Evolutionary conservation across 2,888 invertebrate species (phyloP).

Genomic region (Drosophila ezoana): DNA sequence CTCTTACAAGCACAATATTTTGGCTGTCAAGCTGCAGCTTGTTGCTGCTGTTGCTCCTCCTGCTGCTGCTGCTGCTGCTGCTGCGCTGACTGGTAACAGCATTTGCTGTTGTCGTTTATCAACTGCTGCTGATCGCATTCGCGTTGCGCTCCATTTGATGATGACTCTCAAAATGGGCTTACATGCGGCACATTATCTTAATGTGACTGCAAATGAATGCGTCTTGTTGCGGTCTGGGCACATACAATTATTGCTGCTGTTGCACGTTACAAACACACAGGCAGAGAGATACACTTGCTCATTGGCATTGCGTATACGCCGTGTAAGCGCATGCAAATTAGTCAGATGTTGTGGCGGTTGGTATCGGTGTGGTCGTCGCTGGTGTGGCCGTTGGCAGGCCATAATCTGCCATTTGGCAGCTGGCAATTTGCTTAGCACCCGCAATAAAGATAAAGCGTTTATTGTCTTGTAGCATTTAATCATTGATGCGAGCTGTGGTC

Average conservation of each 20-base stretch:
- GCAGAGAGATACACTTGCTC: not conserved
- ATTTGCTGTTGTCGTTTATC: slow-evolving; percentile 74
- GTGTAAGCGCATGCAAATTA: slow-evolving; percentile 44
- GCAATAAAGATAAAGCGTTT: slow-evolving; percentile 74
- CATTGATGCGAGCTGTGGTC: slow-evolving; percentile 42
- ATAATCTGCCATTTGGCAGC: slow-evolving; percentile 73
- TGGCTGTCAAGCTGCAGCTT: slow-evolving; percentile 57
- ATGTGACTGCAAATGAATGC: slow-evolving; percentile 77
- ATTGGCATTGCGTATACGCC: slow-evolving; percentile 50
- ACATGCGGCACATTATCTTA: slow-evolving; percentile 78
- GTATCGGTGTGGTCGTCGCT: slow-evolving; percentile 15
- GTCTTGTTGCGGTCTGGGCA: slow-evolving; percentile 40
- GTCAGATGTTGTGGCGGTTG: slow-evolving; percentile 11
- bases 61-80: slow-evolving; percentile 41
- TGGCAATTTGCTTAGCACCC: slow-evolving; percentile 72
- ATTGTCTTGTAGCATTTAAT: slow-evolving; percentile 78
- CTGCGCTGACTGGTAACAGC: slow-evolving; percentile 35
- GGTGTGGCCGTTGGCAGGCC: slow-evolving; percentile 52
- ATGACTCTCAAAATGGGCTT: slow-evolving; percentile 64
- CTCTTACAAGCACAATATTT: slow-evolving; percentile 57
- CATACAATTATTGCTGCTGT: slow-evolving; percentile 39
- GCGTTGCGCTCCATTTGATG: slow-evolving; percentile 71
- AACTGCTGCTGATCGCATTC: slow-evolving; percentile 56
- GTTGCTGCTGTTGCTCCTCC: slow-evolving; percentile 16
- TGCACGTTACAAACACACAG: slow-evolving; percentile 11